Conservation (phyloP, 2,888 invertebrate genomes). For the Mythimna vitellina region DNA sequence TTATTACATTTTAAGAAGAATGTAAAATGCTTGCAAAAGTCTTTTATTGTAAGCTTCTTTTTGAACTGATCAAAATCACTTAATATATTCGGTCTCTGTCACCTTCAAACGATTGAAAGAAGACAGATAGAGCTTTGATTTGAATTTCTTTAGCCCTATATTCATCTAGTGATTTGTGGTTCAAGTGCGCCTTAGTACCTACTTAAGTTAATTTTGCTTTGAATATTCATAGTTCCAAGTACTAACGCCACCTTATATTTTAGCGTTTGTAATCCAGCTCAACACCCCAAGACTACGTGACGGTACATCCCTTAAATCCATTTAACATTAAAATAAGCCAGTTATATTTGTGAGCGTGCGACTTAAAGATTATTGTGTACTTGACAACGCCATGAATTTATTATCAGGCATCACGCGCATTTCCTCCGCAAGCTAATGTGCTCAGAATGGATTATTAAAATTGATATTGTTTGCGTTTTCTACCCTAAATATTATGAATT, state of each 20-base stretch:
- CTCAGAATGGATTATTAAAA: slow-evolving; percentile 63
- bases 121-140: too few species aligned
- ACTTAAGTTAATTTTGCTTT: slow-evolving; percentile 1
- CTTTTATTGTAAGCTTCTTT: slow-evolving; percentile 11
- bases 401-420: slow-evolving; percentile 69
- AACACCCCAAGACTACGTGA: slow-evolving; percentile 48
- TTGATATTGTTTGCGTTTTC: slow-evolving; percentile 58
- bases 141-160: not conserved
- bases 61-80: not conserved
- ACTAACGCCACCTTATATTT: not conserved
- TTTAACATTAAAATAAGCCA: slow-evolving; percentile 63
- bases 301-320: slow-evolving; percentile 57
- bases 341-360: slow-evolving; percentile 63
- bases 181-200: not conserved
- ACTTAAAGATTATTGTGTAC: slow-evolving; percentile 70
- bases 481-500: slow-evolving; percentile 30
- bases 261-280: slow-evolving; percentile 35
- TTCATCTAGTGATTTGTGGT: not conserved
- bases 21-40: slow-evolving; percentile 15
- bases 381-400: slow-evolving; percentile 72
- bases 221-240: slow-evolving; percentile 14
- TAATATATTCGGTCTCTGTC: too few species aligned
- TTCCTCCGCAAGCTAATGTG: slow-evolving; percentile 63
- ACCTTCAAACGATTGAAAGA: too few species aligned
- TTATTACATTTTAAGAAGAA: slow-evolving; percentile 29